A percentile compares a stretch with the other conserved stretches of the same genome.
These are phyloP conservation scores for Caenorhabditis sp. DNA, from an alignment of 2,888 invertebrate genomes.

Conservation along the genomic window DNA sequence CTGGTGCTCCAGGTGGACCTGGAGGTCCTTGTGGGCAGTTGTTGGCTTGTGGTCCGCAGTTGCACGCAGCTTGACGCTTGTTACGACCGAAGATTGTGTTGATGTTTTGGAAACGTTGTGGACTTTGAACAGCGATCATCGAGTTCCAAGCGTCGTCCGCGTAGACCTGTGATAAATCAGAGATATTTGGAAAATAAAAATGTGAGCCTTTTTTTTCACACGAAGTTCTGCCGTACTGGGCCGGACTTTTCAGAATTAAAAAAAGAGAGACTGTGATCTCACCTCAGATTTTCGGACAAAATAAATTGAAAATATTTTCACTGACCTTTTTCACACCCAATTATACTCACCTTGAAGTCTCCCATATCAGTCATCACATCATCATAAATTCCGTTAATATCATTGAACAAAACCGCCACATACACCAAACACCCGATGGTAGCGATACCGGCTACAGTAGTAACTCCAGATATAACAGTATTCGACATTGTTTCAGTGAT, in stretches of 20 bases:
- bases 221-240: too few species aligned
- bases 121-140: neutral
- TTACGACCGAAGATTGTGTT: neutral
- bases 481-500: neutral
- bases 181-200: too few species aligned
- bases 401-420: neutral
- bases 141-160: neutral
- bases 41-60: conserved; percentile 36
- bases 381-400: neutral
- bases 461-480: neutral
- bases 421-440: neutral
- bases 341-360: conserved; percentile 1
- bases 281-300: too few species aligned
- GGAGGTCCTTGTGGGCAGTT: conserved; percentile 47
- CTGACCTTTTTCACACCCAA: neutral
- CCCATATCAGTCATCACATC: neutral
- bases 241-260: too few species aligned
- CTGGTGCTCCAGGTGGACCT: conserved; percentile 45
- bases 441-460: neutral
- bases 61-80: conserved; percentile 26
- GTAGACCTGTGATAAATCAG: neutral
- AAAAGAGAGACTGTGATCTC: too few species aligned
- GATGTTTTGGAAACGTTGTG: neutral
- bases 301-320: neutral
- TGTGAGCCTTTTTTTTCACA: too few species aligned